Evolutionary conservation across 2,797 vertebrate species (phyloP).

Genomic region (Pipistrellus nathusii): DNA sequence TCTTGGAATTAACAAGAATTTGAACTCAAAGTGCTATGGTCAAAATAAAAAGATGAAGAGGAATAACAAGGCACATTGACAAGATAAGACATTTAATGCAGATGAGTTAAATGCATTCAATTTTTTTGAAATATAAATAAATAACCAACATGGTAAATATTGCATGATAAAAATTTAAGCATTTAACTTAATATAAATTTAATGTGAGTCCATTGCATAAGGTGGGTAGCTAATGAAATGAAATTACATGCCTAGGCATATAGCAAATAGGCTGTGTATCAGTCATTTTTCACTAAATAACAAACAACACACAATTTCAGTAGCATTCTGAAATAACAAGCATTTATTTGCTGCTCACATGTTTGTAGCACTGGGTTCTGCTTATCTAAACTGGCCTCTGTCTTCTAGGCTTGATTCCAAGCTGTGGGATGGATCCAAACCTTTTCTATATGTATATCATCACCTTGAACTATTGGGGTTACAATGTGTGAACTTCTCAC

Average conservation of each 20-base stretch:
- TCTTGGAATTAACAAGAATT: conserved; percentile 26
- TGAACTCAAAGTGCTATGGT: neutral
- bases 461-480: neutral
- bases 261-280: neutral
- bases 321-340: neutral
- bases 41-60: neutral
- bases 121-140: neutral
- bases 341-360: neutral
- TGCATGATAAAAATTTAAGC: neutral
- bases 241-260: neutral
- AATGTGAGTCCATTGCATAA: neutral
- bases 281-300: neutral
- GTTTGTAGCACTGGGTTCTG: neutral
- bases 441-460: neutral
- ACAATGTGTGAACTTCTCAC: neutral
- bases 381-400: neutral
- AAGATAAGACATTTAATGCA: neutral
- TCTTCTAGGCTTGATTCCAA: neutral
- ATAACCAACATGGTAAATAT: neutral
- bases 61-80: neutral
- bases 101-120: neutral
- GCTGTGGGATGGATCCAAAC: neutral
- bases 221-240: neutral
- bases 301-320: neutral
- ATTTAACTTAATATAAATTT: neutral